Conservation (phyloP, 2,797 vertebrate genomes). For the Macropodus opercularis region DNA sequence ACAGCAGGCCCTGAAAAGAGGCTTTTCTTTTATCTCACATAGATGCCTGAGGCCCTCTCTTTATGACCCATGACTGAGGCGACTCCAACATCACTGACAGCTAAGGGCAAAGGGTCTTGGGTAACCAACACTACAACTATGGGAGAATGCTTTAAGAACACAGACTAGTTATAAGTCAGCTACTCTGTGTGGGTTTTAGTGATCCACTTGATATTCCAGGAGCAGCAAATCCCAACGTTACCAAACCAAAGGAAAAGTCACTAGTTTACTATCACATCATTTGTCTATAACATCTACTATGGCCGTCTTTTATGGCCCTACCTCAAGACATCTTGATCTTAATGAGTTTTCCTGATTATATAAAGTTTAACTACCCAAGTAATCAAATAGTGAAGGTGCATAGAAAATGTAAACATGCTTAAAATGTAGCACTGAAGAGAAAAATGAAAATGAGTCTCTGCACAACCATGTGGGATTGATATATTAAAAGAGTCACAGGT, state of each 20-base stretch:
- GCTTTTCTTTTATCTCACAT: constrained; percentile 72
- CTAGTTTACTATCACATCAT: neutral
- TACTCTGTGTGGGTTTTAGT: constrained; percentile 51
- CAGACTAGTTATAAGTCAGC: constrained; percentile 62
- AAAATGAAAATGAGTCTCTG: neutral
- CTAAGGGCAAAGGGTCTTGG: constrained; percentile 80
- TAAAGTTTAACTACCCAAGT: neutral
- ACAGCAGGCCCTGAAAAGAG: constrained; percentile 66
- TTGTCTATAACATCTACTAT: neutral
- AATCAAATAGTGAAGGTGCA: neutral
- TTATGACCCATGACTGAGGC: constrained; percentile 84
- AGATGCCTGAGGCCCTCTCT: constrained; percentile 77
- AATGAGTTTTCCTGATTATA: neutral
- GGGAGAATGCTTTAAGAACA: constrained; percentile 76
- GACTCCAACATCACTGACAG: constrained; percentile 82
- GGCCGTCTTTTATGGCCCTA: neutral
- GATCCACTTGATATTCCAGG: constrained; percentile 35
- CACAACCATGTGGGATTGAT: neutral
- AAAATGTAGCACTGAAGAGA: neutral
- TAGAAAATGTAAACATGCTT: constrained; percentile 6
- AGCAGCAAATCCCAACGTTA: constrained; percentile 30
- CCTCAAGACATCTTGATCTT: neutral
- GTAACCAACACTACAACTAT: constrained; percentile 81
- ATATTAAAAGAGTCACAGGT: neutral
- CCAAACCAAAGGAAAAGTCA: constrained; percentile 29